Percentiles rank a stretch among this genome's conserved stretches.
Conservation (phyloP, 1,140 invertebrate genomes). For the Berghia stephanieae region DNA sequence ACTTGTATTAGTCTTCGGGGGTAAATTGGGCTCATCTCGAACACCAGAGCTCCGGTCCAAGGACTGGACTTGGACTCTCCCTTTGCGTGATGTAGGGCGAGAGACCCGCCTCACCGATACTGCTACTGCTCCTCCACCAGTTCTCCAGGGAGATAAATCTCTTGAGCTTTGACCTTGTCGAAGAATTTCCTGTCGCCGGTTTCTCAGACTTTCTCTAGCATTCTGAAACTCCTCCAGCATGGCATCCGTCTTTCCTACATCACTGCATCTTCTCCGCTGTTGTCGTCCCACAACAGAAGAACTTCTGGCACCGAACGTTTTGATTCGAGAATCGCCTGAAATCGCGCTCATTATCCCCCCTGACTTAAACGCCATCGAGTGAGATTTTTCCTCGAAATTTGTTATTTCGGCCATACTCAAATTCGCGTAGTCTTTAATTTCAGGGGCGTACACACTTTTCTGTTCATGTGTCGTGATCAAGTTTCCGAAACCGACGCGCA, state of each 20-base stretch:
- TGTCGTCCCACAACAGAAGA: too few relatives aligned
- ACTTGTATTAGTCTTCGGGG: too few relatives aligned
- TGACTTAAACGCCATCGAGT: too few relatives aligned
- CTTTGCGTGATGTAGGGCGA: background rate
- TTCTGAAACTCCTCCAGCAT: constrained; percentile 20
- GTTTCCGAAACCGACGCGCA: constrained; percentile 34
- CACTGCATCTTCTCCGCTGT: background rate
- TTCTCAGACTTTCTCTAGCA: constrained; percentile 22
- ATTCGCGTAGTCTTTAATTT: constrained; percentile 21
- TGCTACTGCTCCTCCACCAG: too few relatives aligned
- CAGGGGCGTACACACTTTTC: constrained; percentile 33
- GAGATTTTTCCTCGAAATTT: too few relatives aligned
- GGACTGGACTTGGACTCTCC: constrained; percentile 19
- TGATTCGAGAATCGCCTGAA: too few relatives aligned
- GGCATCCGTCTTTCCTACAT: background rate
- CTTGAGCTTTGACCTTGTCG: constrained; percentile 11
- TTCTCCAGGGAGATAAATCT: background rate
- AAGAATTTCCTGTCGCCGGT: constrained; percentile 22
- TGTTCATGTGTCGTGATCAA: constrained; percentile 6
- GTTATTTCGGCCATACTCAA: too few relatives aligned
- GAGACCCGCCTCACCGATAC: background rate
- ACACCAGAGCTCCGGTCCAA: too few relatives aligned
- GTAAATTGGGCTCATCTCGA: too few relatives aligned
- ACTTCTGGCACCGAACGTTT: too few relatives aligned
- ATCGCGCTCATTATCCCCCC: too few relatives aligned